Evolutionary conservation across 2,797 vertebrate species (phyloP), one percentile per base, ranked within the genome.

Genomic region (Phrynocephalus guinanensis): DNA sequence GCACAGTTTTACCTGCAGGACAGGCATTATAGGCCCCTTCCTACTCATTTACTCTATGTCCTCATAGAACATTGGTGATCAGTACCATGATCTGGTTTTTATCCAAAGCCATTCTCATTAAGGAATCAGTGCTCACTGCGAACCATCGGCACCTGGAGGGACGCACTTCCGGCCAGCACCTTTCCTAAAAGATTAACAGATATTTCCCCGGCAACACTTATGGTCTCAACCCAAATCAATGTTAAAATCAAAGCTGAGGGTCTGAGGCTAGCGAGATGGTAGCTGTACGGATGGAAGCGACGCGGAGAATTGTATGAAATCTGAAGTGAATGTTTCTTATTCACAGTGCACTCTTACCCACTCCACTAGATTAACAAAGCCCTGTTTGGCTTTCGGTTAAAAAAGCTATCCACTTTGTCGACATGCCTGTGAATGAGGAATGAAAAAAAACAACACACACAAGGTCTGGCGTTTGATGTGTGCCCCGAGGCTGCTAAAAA

Each of bases 381-480:
- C 13, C 38, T 71, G 82, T 38, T 86, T 83, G n/a, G 38, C 68
- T 48, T 88, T 66, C 79, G 18, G 11, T 63, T 66, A 50, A n/a
- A 5, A 16, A 73, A 18, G 50, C n/a, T 22, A 63, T 60, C 18
- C 52, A 56, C 6, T 66, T 83, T 73, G 38, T 56, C 50, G n/a
- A 70, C 66, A 68, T 13, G 26, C 87, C 83, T 89, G 77, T 83
- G 20, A 89, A 84, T 6, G 60, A 76, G 44, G 20, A 48, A 20
- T 15, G 6, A 8, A n/a, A 44, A 71, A 66, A 44, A 38, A 38
- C 1, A 33, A 33, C 33, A 33, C 38, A 3, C 38, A 44, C 38
- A 44, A 77, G 52, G 66, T 5, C 0, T 1, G 84, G 70, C 2
- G 82, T 91, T 89, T 88, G 38, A 70, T 86, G 88, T 85, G 33